Evolutionary conservation across 2,113 vertebrate genomes (phyloP), one percentile per base, ranked within the genome.

Genomic region (Platysternon megacephalum): DNA sequence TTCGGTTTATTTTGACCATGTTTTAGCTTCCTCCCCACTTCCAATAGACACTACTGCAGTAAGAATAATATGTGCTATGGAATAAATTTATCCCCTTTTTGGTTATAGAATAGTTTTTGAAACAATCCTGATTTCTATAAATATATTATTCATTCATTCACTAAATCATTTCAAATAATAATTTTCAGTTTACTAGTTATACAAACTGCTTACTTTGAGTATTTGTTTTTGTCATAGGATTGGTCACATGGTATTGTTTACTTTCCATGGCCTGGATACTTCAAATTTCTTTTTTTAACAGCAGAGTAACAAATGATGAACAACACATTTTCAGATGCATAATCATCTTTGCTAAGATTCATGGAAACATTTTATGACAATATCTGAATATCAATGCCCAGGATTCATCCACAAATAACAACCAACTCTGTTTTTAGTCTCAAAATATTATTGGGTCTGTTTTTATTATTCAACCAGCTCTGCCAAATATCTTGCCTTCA

Each of bases 361-460:
- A 74, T 7, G 29, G 29, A 83, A 16, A 42, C 19, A 72, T 39
- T 58, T 49, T 13, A 49, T 49, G 48, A 49, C 13, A 49, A 49
- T 49, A 53, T 53, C 52, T 53, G 52, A 53, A 53, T 53, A 53
- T 22, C 48, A 49, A 26, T 55, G 53, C 22, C 53, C 53, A 55
- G 9, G 53, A 55, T 58, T 56, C 32, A 6, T 8, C 9, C 42
- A 1, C 26, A 16, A 12, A 3, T 26, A 80, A 5, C 4, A 5
- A 5, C 11, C 26, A 86, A 46, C 49, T 56, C 55, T 16, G 4
- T 58, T 46, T 83, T 56, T 46, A 46, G 10, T 86, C 17, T 79
- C 51, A 48, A 52, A 29, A 55, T 84, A 76, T 52, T 2, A 39
- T 2, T 58, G 56, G 0, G 0, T 72, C 56, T 79, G 3, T 32